Conservation (phyloP, 2,888 invertebrate genomes). For the Hetaerina titia region DNA sequence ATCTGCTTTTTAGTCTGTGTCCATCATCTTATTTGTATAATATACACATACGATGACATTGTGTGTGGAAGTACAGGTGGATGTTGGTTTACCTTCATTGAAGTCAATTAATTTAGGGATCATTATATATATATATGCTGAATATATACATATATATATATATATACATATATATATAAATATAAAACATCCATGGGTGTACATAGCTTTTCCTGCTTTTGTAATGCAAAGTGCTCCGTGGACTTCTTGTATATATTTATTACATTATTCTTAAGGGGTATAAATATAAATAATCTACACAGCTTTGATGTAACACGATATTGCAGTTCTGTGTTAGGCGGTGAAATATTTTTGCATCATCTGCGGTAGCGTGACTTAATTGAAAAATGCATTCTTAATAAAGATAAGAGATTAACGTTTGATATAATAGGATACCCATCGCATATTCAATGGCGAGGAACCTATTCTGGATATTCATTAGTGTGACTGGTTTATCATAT, state of each 20-base stretch:
- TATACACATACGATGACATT: conserved; percentile 71
- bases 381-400: conserved; percentile 54
- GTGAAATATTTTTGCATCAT: conserved; percentile 65
- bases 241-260: conserved; percentile 70
- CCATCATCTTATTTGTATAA: conserved; percentile 36
- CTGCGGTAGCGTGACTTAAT: conserved; percentile 66
- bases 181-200: conserved; percentile 67
- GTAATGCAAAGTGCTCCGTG: conserved; percentile 69
- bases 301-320: conserved; percentile 66
- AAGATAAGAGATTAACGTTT: conserved; percentile 56
- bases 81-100: conserved; percentile 81
- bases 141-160: conserved; percentile 22
- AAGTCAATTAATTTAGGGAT: conserved; percentile 91
- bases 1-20: conserved; percentile 7
- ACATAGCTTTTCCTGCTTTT: conserved; percentile 71
- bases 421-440: conserved; percentile 49
- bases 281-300: conserved; percentile 61
- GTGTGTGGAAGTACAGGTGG: conserved; percentile 77
- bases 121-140: conserved; percentile 81
- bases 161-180: conserved; percentile 52
- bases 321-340: conserved; percentile 63
- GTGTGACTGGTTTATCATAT: conserved; percentile 41
- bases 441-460: conserved; percentile 43
- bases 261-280: conserved; percentile 68
- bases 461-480: conserved; percentile 59